Base-by-base conservation (phyloP, 2,888 invertebrate genomes). In the Tetrapedia diversipes region DNA sequence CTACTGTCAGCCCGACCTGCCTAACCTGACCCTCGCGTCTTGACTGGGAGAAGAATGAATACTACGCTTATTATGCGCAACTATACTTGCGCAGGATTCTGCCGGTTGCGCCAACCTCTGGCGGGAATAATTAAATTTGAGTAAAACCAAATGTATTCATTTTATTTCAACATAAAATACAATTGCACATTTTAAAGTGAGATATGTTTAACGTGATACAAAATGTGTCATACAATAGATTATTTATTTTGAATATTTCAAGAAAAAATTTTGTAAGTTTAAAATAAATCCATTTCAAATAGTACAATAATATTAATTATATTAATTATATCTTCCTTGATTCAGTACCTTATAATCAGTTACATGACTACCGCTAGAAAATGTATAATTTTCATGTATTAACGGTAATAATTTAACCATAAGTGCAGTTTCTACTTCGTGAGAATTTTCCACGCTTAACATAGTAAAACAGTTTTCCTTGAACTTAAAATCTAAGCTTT, bases 21-120 rank as follows among this genome's bases (percentile, higher is more conserved):
- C 88, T 87, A 89, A 89, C 89, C 89, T 89, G 89, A 88, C 89
- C 85, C 77, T 80, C 77, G 66, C 60, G 66, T 74, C 56, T 77
- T 65, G 77, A 66, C 79, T 69, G 66, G 60, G 29, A 47, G 59
- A 65, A 49, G 63, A 72, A 51, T 43, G 75, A 53, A 56, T 49
- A 34, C 74, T 74, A 54, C 64, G 69, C 65, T 27, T 47, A 32
- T 61, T 47, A 37, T 27, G 77, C 69, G 63, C 65, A 51, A 43
- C 70, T 70, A 69, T 78, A 60, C 66, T 39, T 67, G 81, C 82
- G 82, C 83, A 77, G 63, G 53, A 74, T 60, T 37, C 29, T 43
- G 49, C 54, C 63, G 63, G 65, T 59, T 54, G 32, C 47, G 27
- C 22, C 41, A 8, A 10, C 14, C 19, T 1, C 0, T 39, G 45